A percentile compares a stretch with the other conserved stretches of the same genome.
These are phyloP conservation scores for Macropus fuliginosus DNA, from an alignment of 2,797 vertebrate genomes.

Conservation along the genomic window DNA sequence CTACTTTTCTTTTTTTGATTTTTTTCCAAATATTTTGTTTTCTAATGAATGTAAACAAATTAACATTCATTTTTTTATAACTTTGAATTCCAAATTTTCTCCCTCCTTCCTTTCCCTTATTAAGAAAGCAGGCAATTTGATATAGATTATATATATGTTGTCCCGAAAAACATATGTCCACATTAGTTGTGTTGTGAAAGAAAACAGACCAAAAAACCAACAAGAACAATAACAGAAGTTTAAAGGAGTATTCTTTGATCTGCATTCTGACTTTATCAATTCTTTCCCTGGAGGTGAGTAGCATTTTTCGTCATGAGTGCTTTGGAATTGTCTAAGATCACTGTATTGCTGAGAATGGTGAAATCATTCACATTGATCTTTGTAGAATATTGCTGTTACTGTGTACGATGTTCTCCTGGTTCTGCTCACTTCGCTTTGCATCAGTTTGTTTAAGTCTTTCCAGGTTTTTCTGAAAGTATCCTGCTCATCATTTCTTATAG, in stretches of 20 bases:
- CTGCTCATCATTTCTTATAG: not conserved
- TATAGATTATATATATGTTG: not conserved
- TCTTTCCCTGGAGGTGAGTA: not conserved
- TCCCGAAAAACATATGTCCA: not conserved
- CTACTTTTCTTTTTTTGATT: not conserved
- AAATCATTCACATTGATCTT: not conserved
- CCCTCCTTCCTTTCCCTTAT: not conserved
- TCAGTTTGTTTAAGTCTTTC: not conserved
- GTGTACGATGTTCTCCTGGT: not conserved
- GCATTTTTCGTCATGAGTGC: not conserved
- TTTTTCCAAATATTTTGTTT: not conserved
- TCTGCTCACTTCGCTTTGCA: not conserved
- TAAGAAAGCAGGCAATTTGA: not conserved
- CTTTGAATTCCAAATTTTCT: not conserved
- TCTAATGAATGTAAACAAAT: not conserved
- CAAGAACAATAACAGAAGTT: not conserved
- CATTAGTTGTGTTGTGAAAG: not conserved
- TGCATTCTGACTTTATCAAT: not conserved
- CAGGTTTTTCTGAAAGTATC: not conserved
- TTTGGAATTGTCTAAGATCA: not conserved
- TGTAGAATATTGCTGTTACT: not conserved
- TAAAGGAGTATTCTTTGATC: not conserved
- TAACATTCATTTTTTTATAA: not conserved
- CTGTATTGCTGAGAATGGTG: not conserved
- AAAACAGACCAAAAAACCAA: not conserved